phyloP scores from a whole-genome alignment of 2,888 invertebrate genomes.

The Heliconius sara region DNA sequence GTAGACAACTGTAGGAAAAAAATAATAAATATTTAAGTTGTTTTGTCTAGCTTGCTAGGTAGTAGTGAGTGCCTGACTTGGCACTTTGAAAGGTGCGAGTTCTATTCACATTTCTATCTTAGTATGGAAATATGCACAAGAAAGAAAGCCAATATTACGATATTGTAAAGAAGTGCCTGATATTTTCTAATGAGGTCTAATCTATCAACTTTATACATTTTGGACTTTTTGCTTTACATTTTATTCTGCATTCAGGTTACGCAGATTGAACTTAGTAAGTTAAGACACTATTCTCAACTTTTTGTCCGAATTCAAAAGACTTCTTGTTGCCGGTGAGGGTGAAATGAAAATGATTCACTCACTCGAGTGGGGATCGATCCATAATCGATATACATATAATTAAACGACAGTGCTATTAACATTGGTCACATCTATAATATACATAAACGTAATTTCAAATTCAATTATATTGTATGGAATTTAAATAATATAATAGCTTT shows the following conservation, averaged over 20 bases:
- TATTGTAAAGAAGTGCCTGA: too few species aligned
- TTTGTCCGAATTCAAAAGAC: too few species aligned
- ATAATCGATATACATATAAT: neutral
- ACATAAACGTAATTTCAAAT: neutral
- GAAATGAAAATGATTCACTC: neutral
- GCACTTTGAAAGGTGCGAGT: neutral
- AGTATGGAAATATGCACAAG: too few species aligned
- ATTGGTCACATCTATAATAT: neutral
- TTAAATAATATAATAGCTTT: neutral
- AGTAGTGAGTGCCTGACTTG: neutral
- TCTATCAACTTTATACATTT: too few species aligned
- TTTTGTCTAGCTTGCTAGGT: neutral
- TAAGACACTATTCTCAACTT: too few species aligned
- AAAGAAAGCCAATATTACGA: too few species aligned
- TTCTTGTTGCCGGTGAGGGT: too few species aligned
- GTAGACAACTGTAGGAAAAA: too few species aligned
- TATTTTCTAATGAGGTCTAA: too few species aligned
- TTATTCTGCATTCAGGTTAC: too few species aligned
- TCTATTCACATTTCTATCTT: neutral
- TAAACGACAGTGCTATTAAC: neutral
- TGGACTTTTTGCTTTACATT: too few species aligned
- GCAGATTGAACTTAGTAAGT: too few species aligned
- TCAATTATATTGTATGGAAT: neutral
- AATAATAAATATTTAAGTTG: neutral
- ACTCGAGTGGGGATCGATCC: neutral